Conservation (phyloP, 2,113 vertebrate species). For the Cervus canadensis region DNA sequence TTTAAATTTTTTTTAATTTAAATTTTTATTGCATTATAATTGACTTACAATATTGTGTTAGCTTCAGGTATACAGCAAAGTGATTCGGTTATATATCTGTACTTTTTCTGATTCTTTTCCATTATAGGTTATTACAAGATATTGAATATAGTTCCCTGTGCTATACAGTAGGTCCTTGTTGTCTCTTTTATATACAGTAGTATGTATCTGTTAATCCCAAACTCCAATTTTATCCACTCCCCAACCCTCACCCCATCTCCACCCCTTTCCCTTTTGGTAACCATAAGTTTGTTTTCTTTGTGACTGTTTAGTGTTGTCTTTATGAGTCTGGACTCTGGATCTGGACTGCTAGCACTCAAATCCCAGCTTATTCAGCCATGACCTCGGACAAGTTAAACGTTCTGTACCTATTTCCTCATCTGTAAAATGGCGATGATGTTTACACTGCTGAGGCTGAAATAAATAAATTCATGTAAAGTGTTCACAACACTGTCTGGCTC, state of each 20-base stretch:
- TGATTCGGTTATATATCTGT: background rate
- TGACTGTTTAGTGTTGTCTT: background rate
- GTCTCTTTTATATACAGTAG: background rate
- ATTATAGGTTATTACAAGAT: background rate
- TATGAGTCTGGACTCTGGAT: background rate
- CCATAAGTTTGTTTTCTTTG: background rate
- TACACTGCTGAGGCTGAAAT: background rate
- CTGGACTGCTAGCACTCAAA: background rate
- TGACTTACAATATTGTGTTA: background rate
- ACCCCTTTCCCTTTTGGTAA: background rate
- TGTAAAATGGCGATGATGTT: background rate
- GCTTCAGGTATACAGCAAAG: background rate
- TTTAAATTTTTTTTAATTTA: background rate
- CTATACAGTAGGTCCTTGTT: background rate
- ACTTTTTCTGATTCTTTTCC: background rate
- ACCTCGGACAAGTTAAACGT: background rate
- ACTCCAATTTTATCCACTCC: background rate
- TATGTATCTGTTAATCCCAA: background rate
- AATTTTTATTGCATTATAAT: background rate
- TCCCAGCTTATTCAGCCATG: background rate
- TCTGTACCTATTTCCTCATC: background rate
- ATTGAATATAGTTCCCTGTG: background rate
- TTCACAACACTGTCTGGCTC: background rate
- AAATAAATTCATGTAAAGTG: background rate
- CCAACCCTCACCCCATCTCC: background rate